These are phyloP conservation scores for Parasteatoda lunata DNA, from an alignment of 2,888 invertebrate species.

Conservation along the genomic window DNA sequence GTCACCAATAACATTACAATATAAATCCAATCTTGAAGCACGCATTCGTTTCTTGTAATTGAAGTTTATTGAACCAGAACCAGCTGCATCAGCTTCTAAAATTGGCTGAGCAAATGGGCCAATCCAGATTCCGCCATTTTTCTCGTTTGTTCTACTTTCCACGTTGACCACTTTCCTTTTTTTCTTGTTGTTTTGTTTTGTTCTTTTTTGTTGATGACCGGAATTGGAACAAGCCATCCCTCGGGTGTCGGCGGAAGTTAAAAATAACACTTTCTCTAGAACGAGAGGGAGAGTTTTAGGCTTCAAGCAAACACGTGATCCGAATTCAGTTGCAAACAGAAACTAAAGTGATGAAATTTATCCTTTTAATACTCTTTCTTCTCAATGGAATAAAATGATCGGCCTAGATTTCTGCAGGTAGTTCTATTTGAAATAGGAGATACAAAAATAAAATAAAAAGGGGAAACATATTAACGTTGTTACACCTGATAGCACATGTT, in stretches of 20 bases:
- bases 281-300: slow-evolving; percentile 19
- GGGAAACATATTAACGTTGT: no score
- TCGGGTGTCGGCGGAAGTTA: not conserved
- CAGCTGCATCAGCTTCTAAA: not conserved
- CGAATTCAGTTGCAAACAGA: not conserved
- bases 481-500: no score
- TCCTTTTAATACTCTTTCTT: not conserved
- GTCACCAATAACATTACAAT: no score
- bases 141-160: slow-evolving; percentile 14
- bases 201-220: not conserved
- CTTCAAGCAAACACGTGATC: not conserved
- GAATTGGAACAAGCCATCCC: slow-evolving; percentile 29
- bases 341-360: slow-evolving; percentile 18
- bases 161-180: slow-evolving; percentile 21
- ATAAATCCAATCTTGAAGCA: slow-evolving; percentile 13
- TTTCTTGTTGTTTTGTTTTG: slow-evolving; percentile 25
- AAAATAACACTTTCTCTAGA: slow-evolving; percentile 21
- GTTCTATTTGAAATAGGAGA: no score
- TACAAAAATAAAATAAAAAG: no score
- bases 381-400: slow-evolving; percentile 9
- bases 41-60: slow-evolving; percentile 28
- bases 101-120: not conserved
- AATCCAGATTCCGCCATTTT: not conserved
- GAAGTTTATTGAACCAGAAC: slow-evolving; percentile 7
- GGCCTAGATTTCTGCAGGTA: not conserved